These are phyloP conservation scores for Ia io DNA, from an alignment of 2,113 vertebrate species.

Conservation along the genomic window DNA sequence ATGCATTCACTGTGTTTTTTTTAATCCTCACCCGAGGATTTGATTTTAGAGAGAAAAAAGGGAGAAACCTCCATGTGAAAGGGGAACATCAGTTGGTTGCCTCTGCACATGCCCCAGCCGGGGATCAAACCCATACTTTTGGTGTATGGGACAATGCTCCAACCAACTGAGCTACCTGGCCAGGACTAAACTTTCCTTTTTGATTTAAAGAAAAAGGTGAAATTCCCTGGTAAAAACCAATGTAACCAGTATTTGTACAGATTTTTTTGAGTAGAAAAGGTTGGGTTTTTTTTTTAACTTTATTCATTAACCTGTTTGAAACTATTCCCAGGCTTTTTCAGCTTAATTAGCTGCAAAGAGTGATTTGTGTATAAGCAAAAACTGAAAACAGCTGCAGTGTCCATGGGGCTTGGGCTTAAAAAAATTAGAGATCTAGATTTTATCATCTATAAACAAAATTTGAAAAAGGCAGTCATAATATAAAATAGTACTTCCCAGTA, in stretches of 20 bases:
- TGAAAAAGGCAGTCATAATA: background rate
- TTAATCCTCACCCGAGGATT: background rate
- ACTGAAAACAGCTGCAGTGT: background rate
- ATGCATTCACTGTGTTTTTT: background rate
- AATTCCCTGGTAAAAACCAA: background rate
- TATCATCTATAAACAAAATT: background rate
- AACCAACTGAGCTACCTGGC: background rate
- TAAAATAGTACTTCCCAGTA: background rate
- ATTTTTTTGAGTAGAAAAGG: background rate
- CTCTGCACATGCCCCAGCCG: background rate
- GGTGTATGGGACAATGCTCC: background rate
- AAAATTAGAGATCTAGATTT: background rate
- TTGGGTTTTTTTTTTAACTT: background rate
- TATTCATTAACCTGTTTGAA: background rate
- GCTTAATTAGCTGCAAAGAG: background rate
- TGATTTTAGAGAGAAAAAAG: too few relatives aligned
- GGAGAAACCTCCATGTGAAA: background rate
- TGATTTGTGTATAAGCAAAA: background rate
- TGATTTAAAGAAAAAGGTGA: conserved; percentile 31
- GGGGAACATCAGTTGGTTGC: background rate
- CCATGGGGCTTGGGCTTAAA: background rate
- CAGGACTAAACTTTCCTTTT: background rate
- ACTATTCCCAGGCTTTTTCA: background rate
- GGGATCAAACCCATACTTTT: background rate
- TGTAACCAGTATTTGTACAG: background rate